A percentile compares a stretch with the other conserved stretches of the same genome.
Conservation (phyloP, 2,113 vertebrate genomes). For the Herpailurus yagouaroundi region DNA sequence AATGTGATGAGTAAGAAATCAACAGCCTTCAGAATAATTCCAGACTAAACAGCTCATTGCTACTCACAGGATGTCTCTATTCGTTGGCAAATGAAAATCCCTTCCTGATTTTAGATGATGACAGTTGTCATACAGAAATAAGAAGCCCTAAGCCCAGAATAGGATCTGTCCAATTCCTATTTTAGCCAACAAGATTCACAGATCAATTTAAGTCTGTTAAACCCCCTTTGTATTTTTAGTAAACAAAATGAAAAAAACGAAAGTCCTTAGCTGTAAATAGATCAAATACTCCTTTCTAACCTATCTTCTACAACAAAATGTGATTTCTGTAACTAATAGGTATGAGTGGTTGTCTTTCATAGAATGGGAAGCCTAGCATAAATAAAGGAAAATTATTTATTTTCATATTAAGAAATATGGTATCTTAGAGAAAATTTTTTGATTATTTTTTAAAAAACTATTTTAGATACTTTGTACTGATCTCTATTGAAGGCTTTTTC, state of each 20-base stretch:
- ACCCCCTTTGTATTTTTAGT: not conserved
- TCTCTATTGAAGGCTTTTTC: not conserved
- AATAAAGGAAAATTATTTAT: slow-evolving; percentile 1
- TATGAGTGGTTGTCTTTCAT: not conserved
- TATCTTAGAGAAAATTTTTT: not conserved
- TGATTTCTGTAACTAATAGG: not conserved
- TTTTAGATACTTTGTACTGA: slow-evolving; percentile 14
- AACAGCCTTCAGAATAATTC: not conserved
- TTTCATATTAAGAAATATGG: slow-evolving; percentile 38
- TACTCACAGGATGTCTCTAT: not conserved
- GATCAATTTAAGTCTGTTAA: not conserved
- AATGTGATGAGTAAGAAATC: not conserved
- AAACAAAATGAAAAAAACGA: not conserved
- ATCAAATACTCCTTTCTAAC: not conserved
- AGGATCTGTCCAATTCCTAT: not conserved
- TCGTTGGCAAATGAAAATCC: not conserved
- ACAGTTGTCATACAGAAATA: not conserved
- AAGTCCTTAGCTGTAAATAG: not conserved
- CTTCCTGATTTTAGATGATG: not conserved
- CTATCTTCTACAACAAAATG: not conserved
- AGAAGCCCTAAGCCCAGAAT: not conserved
- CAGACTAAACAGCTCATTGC: not conserved
- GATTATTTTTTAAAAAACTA: not conserved
- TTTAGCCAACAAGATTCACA: slow-evolving; percentile 7
- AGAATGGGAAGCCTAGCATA: not conserved